Conservation (phyloP, 1,140 invertebrate species). For the Archivesica marissinica region DNA sequence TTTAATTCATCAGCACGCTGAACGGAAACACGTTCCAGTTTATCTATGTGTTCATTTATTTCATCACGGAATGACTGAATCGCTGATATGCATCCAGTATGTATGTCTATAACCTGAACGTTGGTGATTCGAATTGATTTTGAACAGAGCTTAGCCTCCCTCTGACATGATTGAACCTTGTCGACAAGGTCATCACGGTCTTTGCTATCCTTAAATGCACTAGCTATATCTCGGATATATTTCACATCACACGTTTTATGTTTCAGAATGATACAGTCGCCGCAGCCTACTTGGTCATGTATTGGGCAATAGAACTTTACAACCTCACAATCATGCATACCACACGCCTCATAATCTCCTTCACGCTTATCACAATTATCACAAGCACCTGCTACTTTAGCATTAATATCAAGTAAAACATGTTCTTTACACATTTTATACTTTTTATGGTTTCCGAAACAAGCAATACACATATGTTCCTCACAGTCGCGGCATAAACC, state of each 20-base stretch:
- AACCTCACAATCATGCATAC: not conserved
- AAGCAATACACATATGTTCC: constrained; percentile 9
- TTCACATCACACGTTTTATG: constrained; percentile 5
- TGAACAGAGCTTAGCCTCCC: not conserved
- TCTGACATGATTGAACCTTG: not conserved
- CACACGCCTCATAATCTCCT: not conserved
- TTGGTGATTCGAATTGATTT: not conserved
- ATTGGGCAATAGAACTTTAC: not conserved
- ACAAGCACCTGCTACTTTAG: not conserved
- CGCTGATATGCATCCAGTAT: not conserved
- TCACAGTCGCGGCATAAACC: constrained; percentile 5
- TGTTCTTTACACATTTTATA: constrained; percentile 5
- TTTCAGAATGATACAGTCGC: not conserved
- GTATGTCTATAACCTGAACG: not conserved
- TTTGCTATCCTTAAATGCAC: not conserved
- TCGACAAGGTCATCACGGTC: not conserved
- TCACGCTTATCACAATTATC: not conserved
- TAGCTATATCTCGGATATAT: not conserved
- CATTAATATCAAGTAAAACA: not conserved
- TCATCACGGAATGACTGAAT: not conserved
- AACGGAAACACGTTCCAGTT: not conserved
- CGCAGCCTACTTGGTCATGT: not conserved
- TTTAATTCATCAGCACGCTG: not conserved
- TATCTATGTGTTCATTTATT: not conserved
- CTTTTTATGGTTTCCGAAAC: constrained; percentile 4